phyloP scores from a whole-genome alignment of 35 echinoderm and acorn worm genomes.

The Heliocidaris erythrogramma region DNA sequence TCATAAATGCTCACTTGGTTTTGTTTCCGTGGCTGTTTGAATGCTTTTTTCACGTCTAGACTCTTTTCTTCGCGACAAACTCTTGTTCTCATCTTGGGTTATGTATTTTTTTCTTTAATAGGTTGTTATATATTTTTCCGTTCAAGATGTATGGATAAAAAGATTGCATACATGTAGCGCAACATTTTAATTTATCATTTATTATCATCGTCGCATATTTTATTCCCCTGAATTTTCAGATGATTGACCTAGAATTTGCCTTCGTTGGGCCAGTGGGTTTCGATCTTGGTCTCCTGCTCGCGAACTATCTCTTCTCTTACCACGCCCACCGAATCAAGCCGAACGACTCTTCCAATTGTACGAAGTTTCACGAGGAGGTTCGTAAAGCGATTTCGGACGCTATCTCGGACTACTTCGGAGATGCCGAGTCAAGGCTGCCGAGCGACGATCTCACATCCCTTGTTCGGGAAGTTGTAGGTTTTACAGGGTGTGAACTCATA shows the following conservation, averaged over 20 bases:
- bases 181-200: not conserved
- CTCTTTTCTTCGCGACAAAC: no score
- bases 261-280: constrained; percentile 65
- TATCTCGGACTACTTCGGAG: not conserved
- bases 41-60: no score
- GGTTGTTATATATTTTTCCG: no score
- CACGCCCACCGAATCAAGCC: constrained; percentile 48
- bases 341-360: not conserved
- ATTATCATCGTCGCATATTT: constrained; percentile 12
- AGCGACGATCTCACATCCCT: not conserved
- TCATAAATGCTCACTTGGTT: no score
- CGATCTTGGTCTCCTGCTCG: constrained; percentile 68
- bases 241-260: constrained; percentile 73
- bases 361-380: constrained; percentile 12
- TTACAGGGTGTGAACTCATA: constrained; percentile 48
- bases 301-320: constrained; percentile 70
- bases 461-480: constrained; percentile 45
- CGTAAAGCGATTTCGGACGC: not conserved
- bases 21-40: no score
- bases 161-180: no score
- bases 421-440: not conserved
- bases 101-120: no score
- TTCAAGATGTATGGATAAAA: no score
- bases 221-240: constrained; percentile 8
- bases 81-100: no score